phyloP scores from a whole-genome alignment of 2,797 vertebrate genomes.

The Poecilia velifera region DNA sequence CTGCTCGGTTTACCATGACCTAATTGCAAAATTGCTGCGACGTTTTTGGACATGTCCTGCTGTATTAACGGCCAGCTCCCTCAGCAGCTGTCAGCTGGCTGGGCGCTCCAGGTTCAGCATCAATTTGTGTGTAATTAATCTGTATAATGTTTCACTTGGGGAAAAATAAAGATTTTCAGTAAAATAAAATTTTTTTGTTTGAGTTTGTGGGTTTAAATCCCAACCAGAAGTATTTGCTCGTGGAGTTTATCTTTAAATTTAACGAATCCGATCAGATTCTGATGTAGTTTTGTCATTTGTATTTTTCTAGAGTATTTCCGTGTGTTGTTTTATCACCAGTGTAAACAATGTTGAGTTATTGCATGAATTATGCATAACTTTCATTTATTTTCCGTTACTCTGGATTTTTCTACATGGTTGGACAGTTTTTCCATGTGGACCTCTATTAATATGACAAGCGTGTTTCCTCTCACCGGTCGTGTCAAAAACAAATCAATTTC shows the following conservation, averaged over 20 bases:
- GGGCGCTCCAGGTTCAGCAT: no score
- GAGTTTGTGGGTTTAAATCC: no score
- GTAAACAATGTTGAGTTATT: not conserved
- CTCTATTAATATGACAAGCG: slow-evolving; percentile 5
- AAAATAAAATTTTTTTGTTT: no score
- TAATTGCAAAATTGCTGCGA: no score
- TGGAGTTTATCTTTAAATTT: not conserved
- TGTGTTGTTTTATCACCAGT: not conserved
- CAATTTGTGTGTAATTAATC: no score
- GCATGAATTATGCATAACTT: not conserved
- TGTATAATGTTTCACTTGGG: no score
- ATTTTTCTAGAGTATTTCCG: not conserved
- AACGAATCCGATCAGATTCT: not conserved
- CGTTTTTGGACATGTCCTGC: no score
- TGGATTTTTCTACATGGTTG: not conserved
- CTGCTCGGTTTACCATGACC: no score
- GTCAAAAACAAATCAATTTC: slow-evolving; percentile 32
- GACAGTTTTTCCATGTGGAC: not conserved
- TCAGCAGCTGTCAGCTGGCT: no score
- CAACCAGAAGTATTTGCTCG: no score
- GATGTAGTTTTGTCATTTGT: not conserved
- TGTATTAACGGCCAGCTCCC: no score
- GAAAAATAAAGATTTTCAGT: no score
- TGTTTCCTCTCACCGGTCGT: slow-evolving; percentile 7
- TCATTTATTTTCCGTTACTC: not conserved